These are phyloP conservation scores for Zoroaster sp. DNA, from an alignment of 53 echinoderm and acorn worm species.

Conservation along the genomic window DNA sequence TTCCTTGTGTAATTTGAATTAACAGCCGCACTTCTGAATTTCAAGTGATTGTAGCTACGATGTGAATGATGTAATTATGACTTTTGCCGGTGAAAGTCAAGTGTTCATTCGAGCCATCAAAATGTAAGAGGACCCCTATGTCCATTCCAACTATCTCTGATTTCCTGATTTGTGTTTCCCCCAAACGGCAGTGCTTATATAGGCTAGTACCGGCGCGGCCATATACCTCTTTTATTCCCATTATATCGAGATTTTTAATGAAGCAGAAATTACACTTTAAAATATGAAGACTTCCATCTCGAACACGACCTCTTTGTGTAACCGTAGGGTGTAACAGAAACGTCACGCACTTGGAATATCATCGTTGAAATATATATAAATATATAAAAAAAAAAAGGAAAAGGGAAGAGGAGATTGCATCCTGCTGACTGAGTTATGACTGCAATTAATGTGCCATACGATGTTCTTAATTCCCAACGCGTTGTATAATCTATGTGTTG, in stretches of 20 bases:
- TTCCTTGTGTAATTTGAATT: constrained; percentile 44
- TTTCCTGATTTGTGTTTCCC: not conserved
- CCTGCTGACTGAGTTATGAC: not conserved
- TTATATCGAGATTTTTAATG: not conserved
- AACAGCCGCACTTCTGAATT: constrained; percentile 23
- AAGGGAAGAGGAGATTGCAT: not conserved
- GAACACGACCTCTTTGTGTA: not conserved
- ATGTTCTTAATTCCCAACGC: not conserved
- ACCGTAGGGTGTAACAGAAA: not conserved
- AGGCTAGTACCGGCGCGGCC: not conserved
- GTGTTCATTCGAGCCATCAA: constrained; percentile 22
- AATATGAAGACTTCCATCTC: not conserved
- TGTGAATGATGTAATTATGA: constrained; percentile 47
- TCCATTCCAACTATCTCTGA: not conserved
- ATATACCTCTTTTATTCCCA: not conserved
- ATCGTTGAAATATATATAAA: not conserved
- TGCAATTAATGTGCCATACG: not conserved
- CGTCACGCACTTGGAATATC: not conserved
- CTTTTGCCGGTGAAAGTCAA: constrained; percentile 23
- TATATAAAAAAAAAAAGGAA: not conserved
- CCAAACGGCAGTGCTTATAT: not conserved
- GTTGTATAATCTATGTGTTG: not conserved
- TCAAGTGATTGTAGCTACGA: constrained; percentile 15
- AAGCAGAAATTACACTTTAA: not conserved
- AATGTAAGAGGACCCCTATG: not conserved